phyloP scores from a whole-genome alignment of 2,888 invertebrate species.

The Amorpha juglandis region DNA sequence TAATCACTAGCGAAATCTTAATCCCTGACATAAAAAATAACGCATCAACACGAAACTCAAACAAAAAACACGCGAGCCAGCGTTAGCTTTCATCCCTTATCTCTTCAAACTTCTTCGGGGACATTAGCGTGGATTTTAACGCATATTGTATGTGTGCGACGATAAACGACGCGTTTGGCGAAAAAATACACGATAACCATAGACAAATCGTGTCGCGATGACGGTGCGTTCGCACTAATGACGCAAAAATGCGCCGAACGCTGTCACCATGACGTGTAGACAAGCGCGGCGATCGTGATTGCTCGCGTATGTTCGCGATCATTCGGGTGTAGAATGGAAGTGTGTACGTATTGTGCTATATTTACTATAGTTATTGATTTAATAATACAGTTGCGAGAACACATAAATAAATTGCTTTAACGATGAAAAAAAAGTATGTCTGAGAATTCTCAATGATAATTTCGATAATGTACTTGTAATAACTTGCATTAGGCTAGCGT shows the following conservation, averaged over 20 bases:
- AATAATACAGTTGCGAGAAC: too few relatives aligned
- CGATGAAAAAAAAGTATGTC: too few relatives aligned
- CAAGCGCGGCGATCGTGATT: slow-evolving; percentile 41
- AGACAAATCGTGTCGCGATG: slow-evolving; percentile 80
- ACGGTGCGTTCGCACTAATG: slow-evolving; percentile 75
- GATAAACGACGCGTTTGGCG: slow-evolving; percentile 66
- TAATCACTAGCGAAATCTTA: slow-evolving; percentile 23
- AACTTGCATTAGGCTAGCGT: too few relatives aligned
- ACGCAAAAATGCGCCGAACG: slow-evolving; percentile 72
- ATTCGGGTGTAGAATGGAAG: not conserved
- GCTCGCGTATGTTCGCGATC: slow-evolving; percentile 8
- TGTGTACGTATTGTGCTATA: too few relatives aligned
- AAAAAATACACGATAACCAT: slow-evolving; percentile 77
- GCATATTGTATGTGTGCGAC: slow-evolving; percentile 77
- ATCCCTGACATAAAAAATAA: slow-evolving; percentile 32
- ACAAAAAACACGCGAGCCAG: slow-evolving; percentile 58
- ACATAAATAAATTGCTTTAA: too few relatives aligned
- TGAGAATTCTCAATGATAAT: too few relatives aligned
- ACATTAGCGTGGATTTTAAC: slow-evolving; percentile 74
- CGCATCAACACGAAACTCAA: slow-evolving; percentile 39
- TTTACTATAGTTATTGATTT: too few relatives aligned
- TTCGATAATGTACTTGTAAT: too few relatives aligned
- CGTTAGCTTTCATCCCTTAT: slow-evolving; percentile 73
- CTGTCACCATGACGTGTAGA: slow-evolving; percentile 64
- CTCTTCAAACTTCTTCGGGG: slow-evolving; percentile 72